phyloP scores from a whole-genome alignment of 2,797 vertebrate genomes.

The Myiothlypis chrysogaster region DNA sequence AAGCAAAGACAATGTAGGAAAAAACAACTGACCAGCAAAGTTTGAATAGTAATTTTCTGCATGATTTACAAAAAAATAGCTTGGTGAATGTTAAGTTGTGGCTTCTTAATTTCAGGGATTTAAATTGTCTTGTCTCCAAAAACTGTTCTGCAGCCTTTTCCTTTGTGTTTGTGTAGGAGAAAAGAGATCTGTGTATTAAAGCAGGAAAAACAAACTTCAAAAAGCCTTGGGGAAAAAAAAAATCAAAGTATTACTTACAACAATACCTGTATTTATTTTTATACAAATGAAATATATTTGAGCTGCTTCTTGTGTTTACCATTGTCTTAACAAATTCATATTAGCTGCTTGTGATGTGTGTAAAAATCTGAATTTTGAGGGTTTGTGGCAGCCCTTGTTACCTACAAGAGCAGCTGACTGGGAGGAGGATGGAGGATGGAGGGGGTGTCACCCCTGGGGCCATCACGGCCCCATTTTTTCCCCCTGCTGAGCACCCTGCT shows the following conservation, averaged over 20 bases:
- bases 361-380: neutral
- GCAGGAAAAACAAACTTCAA: constrained; percentile 26
- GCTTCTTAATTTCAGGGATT: constrained; percentile 9
- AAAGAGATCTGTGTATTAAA: neutral
- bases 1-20: neutral
- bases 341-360: neutral
- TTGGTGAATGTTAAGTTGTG: neutral
- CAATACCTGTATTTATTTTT: constrained; percentile 32
- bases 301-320: neutral
- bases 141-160: constrained; percentile 2
- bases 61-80: neutral
- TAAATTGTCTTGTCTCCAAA: neutral
- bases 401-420: neutral
- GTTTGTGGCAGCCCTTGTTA: neutral
- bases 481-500: neutral
- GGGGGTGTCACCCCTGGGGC: neutral
- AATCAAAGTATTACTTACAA: neutral
- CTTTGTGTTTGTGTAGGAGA: neutral
- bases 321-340: neutral
- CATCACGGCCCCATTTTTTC: neutral
- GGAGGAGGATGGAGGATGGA: neutral
- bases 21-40: constrained; percentile 6
- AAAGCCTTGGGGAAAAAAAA: neutral
- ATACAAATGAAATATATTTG: neutral
- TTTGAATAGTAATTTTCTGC: constrained; percentile 8